Evolutionary conservation across 2,888 invertebrate species (phyloP).

Genomic region (Parnassius apollo): DNA sequence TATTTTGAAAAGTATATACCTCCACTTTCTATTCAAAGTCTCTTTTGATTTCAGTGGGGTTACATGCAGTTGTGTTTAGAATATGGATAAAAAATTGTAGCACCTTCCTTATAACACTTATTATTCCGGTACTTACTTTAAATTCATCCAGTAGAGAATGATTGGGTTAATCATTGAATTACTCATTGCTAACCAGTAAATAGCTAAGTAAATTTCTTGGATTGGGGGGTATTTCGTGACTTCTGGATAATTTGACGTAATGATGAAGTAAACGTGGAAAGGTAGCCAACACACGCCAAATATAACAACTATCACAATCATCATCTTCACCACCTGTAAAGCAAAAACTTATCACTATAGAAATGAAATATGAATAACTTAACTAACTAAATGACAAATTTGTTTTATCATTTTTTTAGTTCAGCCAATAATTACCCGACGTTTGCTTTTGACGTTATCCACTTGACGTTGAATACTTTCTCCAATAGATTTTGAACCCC

Average conservation of each 20-base stretch:
- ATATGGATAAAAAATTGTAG: too few relatives aligned
- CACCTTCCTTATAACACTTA: too few relatives aligned
- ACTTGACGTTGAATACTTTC: slow-evolving; percentile 95
- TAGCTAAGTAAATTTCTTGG: slow-evolving; percentile 89
- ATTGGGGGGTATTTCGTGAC: slow-evolving; percentile 85
- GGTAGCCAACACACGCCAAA: slow-evolving; percentile 95
- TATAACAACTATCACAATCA: slow-evolving; percentile 92
- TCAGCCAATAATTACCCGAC: slow-evolving; percentile 84
- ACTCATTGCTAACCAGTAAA: slow-evolving; percentile 94
- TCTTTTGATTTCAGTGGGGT: too few relatives aligned
- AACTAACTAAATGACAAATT: too few relatives aligned
- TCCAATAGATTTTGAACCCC: slow-evolving; percentile 97
- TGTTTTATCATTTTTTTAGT: neutral
- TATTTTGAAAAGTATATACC: too few relatives aligned
- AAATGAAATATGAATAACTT: neutral
- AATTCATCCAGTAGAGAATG: slow-evolving; percentile 95
- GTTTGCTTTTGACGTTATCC: slow-evolving; percentile 95
- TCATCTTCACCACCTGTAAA: slow-evolving; percentile 83
- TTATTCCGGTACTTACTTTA: slow-evolving; percentile 82
- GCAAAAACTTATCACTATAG: neutral
- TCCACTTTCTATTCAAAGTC: too few relatives aligned
- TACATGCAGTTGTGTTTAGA: too few relatives aligned
- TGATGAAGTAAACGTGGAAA: slow-evolving; percentile 91
- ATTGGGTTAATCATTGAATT: slow-evolving; percentile 96
- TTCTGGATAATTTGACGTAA: slow-evolving; percentile 85